Conservation (phyloP, 1,140 invertebrate species). For the Glomeris maerens region DNA sequence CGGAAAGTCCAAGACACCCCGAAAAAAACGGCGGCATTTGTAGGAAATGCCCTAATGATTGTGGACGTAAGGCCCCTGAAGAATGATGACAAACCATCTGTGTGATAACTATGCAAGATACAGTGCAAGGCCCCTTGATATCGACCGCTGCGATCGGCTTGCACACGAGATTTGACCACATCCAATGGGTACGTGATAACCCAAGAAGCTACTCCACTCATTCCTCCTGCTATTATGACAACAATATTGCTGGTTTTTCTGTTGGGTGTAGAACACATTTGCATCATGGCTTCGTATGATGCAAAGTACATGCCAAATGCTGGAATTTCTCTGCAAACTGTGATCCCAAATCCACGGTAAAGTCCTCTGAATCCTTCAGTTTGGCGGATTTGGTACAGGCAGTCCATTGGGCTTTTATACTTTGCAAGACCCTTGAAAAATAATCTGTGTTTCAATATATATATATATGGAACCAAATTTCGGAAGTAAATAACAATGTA, state of each 20-base stretch:
- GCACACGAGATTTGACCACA: constrained; percentile 73
- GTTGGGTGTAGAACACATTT: constrained; percentile 21
- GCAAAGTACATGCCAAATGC: constrained; percentile 55
- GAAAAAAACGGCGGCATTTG: constrained; percentile 79
- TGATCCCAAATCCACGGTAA: constrained; percentile 58
- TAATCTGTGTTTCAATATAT: too few species aligned
- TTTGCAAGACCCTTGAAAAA: constrained; percentile 12
- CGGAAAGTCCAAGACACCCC: constrained; percentile 61
- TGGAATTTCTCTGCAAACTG: constrained; percentile 48
- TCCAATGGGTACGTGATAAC: constrained; percentile 70
- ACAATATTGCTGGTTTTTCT: constrained; percentile 30
- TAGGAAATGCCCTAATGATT: constrained; percentile 69
- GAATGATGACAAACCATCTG: constrained; percentile 52
- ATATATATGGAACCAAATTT: too few species aligned
- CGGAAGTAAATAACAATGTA: too few species aligned
- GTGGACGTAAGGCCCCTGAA: constrained; percentile 57
- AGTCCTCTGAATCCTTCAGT: constrained; percentile 49
- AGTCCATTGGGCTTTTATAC: constrained; percentile 43
- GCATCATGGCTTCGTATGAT: constrained; percentile 43
- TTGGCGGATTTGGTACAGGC: constrained; percentile 44
- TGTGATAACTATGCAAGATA: constrained; percentile 44
- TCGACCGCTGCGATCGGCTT: constrained; percentile 48
- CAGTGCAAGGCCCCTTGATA: constrained; percentile 60
- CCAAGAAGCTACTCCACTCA: constrained; percentile 74
- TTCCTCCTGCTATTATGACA: constrained; percentile 60